Conservation (phyloP, 1,140 invertebrate species). For the Drosophila virilis region DNA sequence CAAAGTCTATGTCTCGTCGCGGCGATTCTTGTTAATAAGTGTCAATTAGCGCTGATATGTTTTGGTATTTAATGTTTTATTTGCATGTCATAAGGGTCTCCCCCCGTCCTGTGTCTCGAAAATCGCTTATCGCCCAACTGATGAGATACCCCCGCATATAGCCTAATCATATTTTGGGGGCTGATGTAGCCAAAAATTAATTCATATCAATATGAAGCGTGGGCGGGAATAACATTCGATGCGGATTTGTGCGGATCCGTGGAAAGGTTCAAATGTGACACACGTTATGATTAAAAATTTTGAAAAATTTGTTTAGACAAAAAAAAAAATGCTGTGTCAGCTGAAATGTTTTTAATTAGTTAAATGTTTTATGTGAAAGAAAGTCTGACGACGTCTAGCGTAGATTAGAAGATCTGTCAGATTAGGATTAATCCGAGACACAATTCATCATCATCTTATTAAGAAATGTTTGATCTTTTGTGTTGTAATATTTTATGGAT, state of each 20-base stretch:
- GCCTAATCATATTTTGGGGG: constrained; percentile 36
- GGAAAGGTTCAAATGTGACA: constrained; percentile 21
- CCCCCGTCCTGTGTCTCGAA: too few species aligned
- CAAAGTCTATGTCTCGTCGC: constrained; percentile 26
- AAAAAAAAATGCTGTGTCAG: constrained; percentile 32
- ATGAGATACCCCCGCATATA: constrained; percentile 33
- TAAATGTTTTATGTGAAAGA: background rate
- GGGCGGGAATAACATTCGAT: constrained; percentile 44
- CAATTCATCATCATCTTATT: too few species aligned
- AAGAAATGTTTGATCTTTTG: background rate
- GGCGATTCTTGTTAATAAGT: constrained; percentile 62
- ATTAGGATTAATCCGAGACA: background rate
- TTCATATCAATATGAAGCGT: constrained; percentile 50
- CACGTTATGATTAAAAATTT: constrained; percentile 24
- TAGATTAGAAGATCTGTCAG: constrained; percentile 11
- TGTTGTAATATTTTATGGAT: constrained; percentile 37
- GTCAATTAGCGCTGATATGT: constrained; percentile 72
- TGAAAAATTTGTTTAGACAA: background rate
- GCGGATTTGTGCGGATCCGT: background rate
- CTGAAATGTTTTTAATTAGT: constrained; percentile 25
- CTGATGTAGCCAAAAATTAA: constrained; percentile 71
- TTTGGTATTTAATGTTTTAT: constrained; percentile 47
- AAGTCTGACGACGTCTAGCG: constrained; percentile 1
- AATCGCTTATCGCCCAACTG: too few species aligned
- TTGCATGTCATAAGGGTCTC: constrained; percentile 14